A percentile compares a stretch with the other conserved stretches of the same genome.
These are phyloP conservation scores for Plutomurus gul DNA, from an alignment of 1,140 invertebrate genomes.

Conservation along the genomic window DNA sequence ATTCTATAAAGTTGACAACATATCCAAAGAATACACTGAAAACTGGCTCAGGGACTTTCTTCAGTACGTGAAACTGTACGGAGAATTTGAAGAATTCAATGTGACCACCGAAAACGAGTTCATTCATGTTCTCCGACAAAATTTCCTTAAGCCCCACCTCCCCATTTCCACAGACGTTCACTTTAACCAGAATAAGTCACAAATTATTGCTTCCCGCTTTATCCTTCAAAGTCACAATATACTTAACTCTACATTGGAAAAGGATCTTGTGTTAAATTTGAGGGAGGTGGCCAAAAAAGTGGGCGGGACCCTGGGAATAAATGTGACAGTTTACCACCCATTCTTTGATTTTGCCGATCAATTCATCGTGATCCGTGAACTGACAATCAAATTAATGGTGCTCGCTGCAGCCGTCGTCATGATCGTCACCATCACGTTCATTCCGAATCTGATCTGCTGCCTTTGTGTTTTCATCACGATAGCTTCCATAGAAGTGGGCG, in stretches of 20 bases:
- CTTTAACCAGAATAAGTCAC: conserved; percentile 73
- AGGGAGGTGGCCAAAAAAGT: conserved; percentile 74
- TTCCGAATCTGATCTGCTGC: conserved; percentile 89
- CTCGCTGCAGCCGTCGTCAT: conserved; percentile 94
- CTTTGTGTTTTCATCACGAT: conserved; percentile 94
- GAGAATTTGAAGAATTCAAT: conserved; percentile 73
- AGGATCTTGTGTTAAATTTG: conserved; percentile 82
- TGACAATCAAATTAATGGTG: conserved; percentile 88
- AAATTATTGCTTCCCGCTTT: conserved; percentile 80
- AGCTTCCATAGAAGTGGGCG: conserved; percentile 89
- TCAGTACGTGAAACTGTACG: conserved; percentile 72
- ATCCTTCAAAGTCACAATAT: conserved; percentile 88
- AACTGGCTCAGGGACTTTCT: conserved; percentile 87
- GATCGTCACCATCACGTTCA: conserved; percentile 92
- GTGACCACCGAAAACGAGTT: conserved; percentile 74
- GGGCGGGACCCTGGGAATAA: conserved; percentile 61
- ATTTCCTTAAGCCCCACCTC: conserved; percentile 74
- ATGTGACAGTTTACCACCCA: conserved; percentile 89
- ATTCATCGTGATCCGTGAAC: conserved; percentile 88
- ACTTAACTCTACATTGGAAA: conserved; percentile 84
- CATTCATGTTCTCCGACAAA: conserved; percentile 74
- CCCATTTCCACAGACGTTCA: conserved; percentile 80
- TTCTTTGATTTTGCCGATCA: conserved; percentile 94
- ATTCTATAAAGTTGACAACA: conserved; percentile 81
- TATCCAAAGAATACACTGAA: conserved; percentile 72